Evolutionary conservation across 2,113 vertebrate species (phyloP).

Genomic region (Drymodes brunneopygia): DNA sequence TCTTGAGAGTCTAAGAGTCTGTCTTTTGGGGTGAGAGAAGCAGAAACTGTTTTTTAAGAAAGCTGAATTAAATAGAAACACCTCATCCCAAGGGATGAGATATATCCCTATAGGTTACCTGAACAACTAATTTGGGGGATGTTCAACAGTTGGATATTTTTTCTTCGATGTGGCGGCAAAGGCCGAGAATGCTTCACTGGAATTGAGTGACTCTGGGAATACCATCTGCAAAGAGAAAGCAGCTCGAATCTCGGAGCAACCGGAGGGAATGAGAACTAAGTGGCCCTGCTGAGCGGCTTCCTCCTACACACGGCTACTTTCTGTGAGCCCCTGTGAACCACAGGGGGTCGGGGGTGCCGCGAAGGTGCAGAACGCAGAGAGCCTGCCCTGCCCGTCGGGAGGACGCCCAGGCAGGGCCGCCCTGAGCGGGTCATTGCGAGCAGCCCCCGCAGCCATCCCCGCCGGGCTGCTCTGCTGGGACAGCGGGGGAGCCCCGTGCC

Average conservation of each 20-base stretch:
- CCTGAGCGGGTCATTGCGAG: too few species aligned
- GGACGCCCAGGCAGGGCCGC: not conserved
- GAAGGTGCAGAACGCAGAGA: not conserved
- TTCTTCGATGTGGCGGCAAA: fast-evolving
- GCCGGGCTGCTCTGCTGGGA: not conserved
- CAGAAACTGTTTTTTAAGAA: not conserved
- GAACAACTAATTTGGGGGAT: not conserved
- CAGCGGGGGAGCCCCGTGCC: fast-evolving
- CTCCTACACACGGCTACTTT: not conserved
- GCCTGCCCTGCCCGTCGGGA: fast-evolving
- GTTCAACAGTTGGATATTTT: not conserved
- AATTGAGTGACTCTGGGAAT: fast-evolving
- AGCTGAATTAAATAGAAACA: not conserved
- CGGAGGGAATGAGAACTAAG: fast-evolving
- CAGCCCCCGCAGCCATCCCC: not conserved
- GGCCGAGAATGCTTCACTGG: not conserved
- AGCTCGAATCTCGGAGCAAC: not conserved
- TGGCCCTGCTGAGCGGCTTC: fast-evolving
- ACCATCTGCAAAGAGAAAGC: too few species aligned
- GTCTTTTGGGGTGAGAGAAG: not conserved
- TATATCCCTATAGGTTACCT: too few species aligned
- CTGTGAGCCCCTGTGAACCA: fast-evolving
- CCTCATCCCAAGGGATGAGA: too few species aligned
- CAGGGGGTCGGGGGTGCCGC: fast-evolving
- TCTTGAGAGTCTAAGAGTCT: not conserved